Base-by-base conservation (phyloP, 2,888 invertebrate species). In the Camptogramma bilineatum region DNA sequence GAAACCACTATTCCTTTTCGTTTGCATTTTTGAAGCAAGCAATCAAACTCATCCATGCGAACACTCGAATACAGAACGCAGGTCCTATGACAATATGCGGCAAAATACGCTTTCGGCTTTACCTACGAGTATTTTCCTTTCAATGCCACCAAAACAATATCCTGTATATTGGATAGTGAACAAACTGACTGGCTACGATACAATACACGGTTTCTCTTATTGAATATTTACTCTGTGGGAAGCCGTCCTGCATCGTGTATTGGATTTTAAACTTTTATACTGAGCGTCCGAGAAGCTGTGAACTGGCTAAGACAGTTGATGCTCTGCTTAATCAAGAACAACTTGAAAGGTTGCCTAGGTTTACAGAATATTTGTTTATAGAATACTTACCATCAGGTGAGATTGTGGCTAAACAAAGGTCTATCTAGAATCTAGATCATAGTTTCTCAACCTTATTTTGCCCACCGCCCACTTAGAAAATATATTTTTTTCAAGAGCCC, bases 141-240 rank as follows among this genome's bases (percentile, higher is more conserved):
- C 85, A 85, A 86, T 85, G 80, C 76, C 73, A 77, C 78, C 77
- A 79, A 85, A 86, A 88, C 87, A 89, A 88, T 87, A 86, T 85
- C 79, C 78, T 55, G 72, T 82, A 80, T 87, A 88, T 89, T 88
- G 88, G 86, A 81, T 77, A 84, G 76, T 73, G 84, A 85, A 77
- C 84, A 86, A 87, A 88, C 86, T 80, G 80, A 80, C 82, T 81
- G 79, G 78, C 71, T 78, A 80, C 83, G 84, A 81, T 81, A 81
- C 85, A 85, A 85, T 84, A 83, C 83, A 76, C 74, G 73, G 73
- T 74, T 77, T 69, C 81, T 81, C 80, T 84, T 90, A 88, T 88
- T 88, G 84, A 85, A 88, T 87, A 85, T 89, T 88, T 88, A 84
- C 82, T 78, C 74, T 76, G 72, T 68, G 73, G 81, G 66, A 71